These are phyloP conservation scores for Calonectris borealis DNA, from an alignment of 2,113 vertebrate species.

Conservation along the genomic window DNA sequence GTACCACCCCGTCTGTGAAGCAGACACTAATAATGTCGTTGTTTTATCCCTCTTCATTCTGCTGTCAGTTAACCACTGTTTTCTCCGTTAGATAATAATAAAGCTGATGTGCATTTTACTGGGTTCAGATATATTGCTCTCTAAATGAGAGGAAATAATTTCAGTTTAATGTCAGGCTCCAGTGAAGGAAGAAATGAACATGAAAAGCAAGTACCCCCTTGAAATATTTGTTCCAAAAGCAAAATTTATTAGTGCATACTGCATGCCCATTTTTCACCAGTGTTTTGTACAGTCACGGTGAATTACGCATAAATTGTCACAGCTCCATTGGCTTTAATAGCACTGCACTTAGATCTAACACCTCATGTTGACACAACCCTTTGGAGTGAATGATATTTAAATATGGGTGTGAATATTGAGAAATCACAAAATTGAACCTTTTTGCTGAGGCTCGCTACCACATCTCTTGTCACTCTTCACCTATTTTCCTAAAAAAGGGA, in stretches of 20 bases:
- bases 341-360: neutral
- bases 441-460: neutral
- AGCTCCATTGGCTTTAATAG: neutral
- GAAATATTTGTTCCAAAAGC: slow-evolving; percentile 19
- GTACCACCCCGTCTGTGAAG: neutral
- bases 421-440: neutral
- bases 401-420: neutral
- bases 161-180: slow-evolving; percentile 20
- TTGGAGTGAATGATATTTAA: neutral
- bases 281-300: neutral
- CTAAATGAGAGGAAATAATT: slow-evolving; percentile 21
- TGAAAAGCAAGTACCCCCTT: slow-evolving; percentile 7
- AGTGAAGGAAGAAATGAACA: slow-evolving; percentile 43
- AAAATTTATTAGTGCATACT: neutral
- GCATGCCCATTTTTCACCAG: neutral
- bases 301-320: neutral
- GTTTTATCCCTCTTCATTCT: slow-evolving; percentile 13
- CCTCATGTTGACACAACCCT: neutral
- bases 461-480: neutral
- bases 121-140: slow-evolving; percentile 17
- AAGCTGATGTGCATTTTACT: slow-evolving; percentile 28
- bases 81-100: slow-evolving; percentile 35
- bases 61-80: slow-evolving; percentile 29
- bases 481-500: neutral
- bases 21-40: slow-evolving; percentile 11